These are phyloP conservation scores for Ceratosolen fusciceps DNA, from an alignment of 1,140 invertebrate genomes.

Conservation along the genomic window DNA sequence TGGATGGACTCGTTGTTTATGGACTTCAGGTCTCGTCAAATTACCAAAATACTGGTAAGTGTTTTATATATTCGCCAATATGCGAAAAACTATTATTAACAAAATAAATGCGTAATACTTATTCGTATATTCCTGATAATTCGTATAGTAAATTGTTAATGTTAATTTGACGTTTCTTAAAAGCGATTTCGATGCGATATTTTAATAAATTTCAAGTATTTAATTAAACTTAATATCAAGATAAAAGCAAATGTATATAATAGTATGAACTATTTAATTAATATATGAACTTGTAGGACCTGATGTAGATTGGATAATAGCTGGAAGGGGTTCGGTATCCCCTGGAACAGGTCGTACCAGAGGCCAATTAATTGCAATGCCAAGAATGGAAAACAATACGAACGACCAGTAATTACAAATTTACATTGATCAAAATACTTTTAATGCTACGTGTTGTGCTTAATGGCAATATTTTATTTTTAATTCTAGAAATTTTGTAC, in stretches of 20 bases:
- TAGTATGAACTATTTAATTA: not conserved
- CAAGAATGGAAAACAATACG: slow-evolving; percentile 54
- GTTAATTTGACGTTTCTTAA: not conserved
- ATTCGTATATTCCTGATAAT: no score
- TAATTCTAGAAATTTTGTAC: not conserved
- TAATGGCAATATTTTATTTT: not conserved
- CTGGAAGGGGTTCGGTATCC: slow-evolving; percentile 75
- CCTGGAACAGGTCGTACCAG: slow-evolving; percentile 67
- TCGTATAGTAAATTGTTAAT: not conserved
- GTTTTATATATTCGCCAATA: slow-evolving; percentile 3
- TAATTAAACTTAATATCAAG: no score
- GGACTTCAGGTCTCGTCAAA: slow-evolving; percentile 71
- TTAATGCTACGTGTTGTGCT: not conserved
- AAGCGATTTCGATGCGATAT: no score
- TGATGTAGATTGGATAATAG: slow-evolving; percentile 81
- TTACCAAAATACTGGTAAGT: slow-evolving; percentile 59
- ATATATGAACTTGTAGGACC: slow-evolving; percentile 64
- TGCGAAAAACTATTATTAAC: no score
- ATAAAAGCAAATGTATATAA: no score
- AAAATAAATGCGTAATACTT: no score
- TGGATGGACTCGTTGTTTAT: slow-evolving; percentile 81
- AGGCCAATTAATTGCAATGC: slow-evolving; percentile 59
- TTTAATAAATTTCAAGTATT: no score
- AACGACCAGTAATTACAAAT: slow-evolving; percentile 25
- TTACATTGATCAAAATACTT: not conserved